phyloP scores from a whole-genome alignment of 2,888 invertebrate genomes.

The Cryptophagus acutangulus region DNA sequence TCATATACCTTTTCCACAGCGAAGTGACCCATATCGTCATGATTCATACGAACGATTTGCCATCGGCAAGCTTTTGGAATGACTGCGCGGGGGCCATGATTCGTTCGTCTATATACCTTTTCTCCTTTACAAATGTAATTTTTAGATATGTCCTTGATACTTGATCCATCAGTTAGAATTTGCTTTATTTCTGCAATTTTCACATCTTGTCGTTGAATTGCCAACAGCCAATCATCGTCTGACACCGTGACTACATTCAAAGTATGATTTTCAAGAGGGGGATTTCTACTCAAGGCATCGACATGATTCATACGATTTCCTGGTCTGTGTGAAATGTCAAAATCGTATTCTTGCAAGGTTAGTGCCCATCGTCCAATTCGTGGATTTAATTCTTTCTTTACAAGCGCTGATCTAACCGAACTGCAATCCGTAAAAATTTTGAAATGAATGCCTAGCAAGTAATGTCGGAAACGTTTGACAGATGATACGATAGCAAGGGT shows the following conservation, averaged over 20 bases:
- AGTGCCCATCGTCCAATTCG: slow-evolving; percentile 27
- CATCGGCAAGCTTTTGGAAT: slow-evolving; percentile 11
- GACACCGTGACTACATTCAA: neutral
- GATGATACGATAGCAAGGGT: no score
- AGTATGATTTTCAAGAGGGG: neutral
- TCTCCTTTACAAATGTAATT: no score
- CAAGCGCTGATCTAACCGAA: slow-evolving; percentile 19
- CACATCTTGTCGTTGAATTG: neutral
- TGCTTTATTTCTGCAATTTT: no score
- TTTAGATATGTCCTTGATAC: no score
- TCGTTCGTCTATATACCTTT: slow-evolving; percentile 3
- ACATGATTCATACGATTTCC: slow-evolving; percentile 23
- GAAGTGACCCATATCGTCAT: slow-evolving; percentile 32
- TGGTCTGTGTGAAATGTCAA: slow-evolving; percentile 19
- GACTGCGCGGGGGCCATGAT: neutral
- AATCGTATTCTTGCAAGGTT: slow-evolving; percentile 22
- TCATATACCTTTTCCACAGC: slow-evolving; percentile 24
- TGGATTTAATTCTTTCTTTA: slow-evolving; percentile 23
- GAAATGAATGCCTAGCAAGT: no score
- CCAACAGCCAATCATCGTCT: neutral
- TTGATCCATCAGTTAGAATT: no score
- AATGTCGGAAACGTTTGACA: no score
- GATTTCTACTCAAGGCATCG: slow-evolving; percentile 26
- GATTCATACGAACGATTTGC: slow-evolving; percentile 15
- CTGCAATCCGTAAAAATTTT: no score